Evolutionary conservation across 2,113 vertebrate species (phyloP).

Genomic region (Ptilorrhoa leucosticta): DNA sequence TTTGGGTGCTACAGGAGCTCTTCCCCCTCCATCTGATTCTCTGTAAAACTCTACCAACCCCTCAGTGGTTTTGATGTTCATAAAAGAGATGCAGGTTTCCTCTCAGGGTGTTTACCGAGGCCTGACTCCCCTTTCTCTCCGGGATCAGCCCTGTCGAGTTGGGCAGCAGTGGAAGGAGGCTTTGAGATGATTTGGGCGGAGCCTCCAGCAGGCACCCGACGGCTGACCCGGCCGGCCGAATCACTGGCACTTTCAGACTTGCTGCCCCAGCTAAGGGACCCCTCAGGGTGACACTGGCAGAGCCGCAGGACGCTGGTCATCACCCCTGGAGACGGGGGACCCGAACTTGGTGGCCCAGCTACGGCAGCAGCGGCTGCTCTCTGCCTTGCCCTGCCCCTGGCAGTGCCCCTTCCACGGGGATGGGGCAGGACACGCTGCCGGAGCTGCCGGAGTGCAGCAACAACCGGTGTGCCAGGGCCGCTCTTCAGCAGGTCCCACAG

Average conservation of each 20-base stretch:
- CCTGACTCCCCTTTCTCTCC: background rate
- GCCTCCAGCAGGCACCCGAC: background rate
- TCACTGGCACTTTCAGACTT: background rate
- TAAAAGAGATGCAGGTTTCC: background rate
- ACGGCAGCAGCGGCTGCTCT: background rate
- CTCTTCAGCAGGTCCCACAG: background rate
- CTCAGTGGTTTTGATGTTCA: background rate
- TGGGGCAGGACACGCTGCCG: accelerated
- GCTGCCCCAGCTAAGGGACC: background rate
- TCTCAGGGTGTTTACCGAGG: background rate
- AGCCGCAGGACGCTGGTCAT: background rate
- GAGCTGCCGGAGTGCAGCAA: background rate
- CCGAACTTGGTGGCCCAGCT: background rate
- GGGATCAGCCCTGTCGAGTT: accelerated
- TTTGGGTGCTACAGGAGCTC: background rate
- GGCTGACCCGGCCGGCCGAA: background rate
- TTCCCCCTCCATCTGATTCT: background rate
- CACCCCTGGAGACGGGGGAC: background rate
- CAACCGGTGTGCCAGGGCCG: accelerated
- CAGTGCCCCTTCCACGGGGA: accelerated
- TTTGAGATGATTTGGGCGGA: background rate
- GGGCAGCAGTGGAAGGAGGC: background rate
- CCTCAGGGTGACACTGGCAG: background rate
- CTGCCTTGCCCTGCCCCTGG: background rate
- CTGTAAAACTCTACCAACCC: background rate